Evolutionary conservation across 2,888 invertebrate species (phyloP).

Genomic region (Xanthorhoe spadicearia): DNA sequence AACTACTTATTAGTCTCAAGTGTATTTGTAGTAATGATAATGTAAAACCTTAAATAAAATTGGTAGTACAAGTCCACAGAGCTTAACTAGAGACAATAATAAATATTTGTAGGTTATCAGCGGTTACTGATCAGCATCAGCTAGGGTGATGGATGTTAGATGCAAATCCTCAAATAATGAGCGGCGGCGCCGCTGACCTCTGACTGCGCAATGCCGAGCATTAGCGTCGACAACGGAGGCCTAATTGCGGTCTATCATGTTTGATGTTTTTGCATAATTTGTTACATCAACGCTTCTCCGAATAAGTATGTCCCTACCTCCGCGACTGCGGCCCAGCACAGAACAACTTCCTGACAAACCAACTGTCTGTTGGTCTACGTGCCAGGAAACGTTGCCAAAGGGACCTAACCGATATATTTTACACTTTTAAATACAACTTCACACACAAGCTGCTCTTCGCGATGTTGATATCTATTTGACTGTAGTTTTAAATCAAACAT

Average conservation of each 20-base stretch:
- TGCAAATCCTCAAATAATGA: neutral
- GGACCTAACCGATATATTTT: neutral
- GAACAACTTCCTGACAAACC: constrained; percentile 12
- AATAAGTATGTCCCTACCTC: constrained; percentile 15
- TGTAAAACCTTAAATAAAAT: neutral
- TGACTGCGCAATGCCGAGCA: neutral
- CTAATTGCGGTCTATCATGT: constrained; percentile 3
- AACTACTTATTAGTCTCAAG: too few species aligned
- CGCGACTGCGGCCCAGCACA: neutral
- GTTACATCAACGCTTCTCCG: constrained; percentile 17
- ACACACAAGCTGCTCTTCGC: too few species aligned
- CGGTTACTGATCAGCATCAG: neutral
- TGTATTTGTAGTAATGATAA: neutral
- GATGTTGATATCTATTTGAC: too few species aligned
- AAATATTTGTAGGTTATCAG: neutral
- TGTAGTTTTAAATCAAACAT: too few species aligned
- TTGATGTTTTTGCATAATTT: constrained; percentile 14
- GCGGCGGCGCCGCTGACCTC: neutral
- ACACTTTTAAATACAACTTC: neutral
- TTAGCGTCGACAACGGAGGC: neutral
- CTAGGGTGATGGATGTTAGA: neutral
- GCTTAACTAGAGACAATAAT: neutral
- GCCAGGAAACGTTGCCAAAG: neutral
- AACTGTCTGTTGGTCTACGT: neutral
- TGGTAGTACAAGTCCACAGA: neutral